Evolutionary conservation across 2,113 vertebrate genomes (phyloP), one percentile per base, ranked within the genome.

Genomic region (Vimba vimba): DNA sequence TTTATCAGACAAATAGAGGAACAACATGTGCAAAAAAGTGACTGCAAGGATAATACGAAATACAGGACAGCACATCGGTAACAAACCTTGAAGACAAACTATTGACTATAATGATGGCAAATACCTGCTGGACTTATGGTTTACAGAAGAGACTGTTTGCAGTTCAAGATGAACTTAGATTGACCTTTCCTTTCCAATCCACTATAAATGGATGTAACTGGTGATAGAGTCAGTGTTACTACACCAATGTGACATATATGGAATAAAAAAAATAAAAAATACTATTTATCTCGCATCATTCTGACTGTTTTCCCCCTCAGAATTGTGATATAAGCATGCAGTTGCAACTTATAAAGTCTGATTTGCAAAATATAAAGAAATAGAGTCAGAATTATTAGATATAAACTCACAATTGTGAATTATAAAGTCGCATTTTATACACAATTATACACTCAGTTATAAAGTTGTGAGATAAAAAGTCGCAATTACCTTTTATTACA

Each of bases 1-100:
- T 47, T 79, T 15, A 71, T 33, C 27, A 47, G 59, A 79, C 55
- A 60, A 23, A 79, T 79, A 79, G 21, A 79, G 75, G 75, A 55
- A 33, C 15, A 57, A 15, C 25, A 43, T 33, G 30, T 69, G 30
- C 7, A 30, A 68, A 39, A 69, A 21, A 69, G 4, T 2, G 23
- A 23, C 68, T 11, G 68, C 9, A 11, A 6, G 68, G 19, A 33
- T n/a, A 39, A 71, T 12, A 71, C 36, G 1, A 43, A 43, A 71
- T 23, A 39, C 33, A 39, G 68, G 4, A 71, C 68, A 39, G 33
- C 33, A 36, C 19, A 10, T 71, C 9, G 68, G 4, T 39, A 23
- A 39, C 68, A 39, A 39, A 39, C 23, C 33, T 23, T 39, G 33
- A 69, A 19, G 68, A 71, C 33, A 71, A 39, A 71, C 33, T 71